Base-by-base conservation (phyloP, 2,797 vertebrate genomes). In the Sebastes taczanowskii region DNA sequence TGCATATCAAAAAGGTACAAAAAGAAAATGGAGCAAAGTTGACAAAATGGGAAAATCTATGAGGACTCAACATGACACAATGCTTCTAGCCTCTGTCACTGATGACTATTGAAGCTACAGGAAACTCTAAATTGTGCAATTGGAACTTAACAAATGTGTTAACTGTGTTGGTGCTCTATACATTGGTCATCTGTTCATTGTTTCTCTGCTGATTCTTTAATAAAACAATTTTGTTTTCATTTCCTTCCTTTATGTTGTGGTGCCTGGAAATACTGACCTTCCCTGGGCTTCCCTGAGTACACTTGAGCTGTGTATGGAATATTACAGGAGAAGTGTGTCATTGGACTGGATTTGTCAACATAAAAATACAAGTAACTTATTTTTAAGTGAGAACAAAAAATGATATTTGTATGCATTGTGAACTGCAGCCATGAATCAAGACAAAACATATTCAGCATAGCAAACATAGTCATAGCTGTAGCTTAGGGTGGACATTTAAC, bases 291-390 rank as follows among this genome's bases (percentile, higher is more conserved):
- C 89, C 93, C 93, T 94, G 92, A 92, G 93, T 94, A 94, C 92
- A 94, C 93, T 94, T 94, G 92, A 94, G 93, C 93, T 94, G 93
- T 93, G 92, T 93, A 87, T 94, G 92, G 91, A 94, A 94, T 93
- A 94, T 94, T 94, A 94, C 93, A 94, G 90, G 88, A 94, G 85
- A 94, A 92, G 91, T 90, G 92, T 91, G 93, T 94, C 93, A 94
- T 86, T 93, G 71, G 86, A 92, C 87, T 91, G 89, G 79, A 86
- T 82, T 93, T 92, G 83, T 89, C 89, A 92, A 89, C 92, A 94
- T 93, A 78, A 89, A 93, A 91, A 91, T 91, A 91, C 91, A 93
- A 87, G 82, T 88, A 78, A 88, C 82, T 91, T 91, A 83, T 77
- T 88, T 88, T 91, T 83, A 85, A 81, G 81, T 86, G 82, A 86